Conservation (phyloP, 2,113 vertebrate species). For the Conger conger region DNA sequence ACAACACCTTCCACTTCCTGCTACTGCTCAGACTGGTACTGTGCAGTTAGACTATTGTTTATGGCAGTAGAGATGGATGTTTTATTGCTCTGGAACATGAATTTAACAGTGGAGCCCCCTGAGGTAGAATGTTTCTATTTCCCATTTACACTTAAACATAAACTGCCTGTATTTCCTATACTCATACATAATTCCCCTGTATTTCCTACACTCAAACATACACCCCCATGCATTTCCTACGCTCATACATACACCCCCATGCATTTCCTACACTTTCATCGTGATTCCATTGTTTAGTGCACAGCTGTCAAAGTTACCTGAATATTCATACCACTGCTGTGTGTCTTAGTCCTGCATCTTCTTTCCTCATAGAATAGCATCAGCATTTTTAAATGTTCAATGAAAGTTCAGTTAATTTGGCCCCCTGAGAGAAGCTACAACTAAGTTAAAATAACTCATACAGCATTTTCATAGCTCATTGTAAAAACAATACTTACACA, state of each 20-base stretch:
- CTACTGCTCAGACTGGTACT: background rate
- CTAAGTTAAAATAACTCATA: background rate
- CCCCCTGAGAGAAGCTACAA: background rate
- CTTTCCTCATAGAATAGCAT: background rate
- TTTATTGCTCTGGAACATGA: background rate
- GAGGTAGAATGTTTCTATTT: background rate
- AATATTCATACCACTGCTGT: background rate
- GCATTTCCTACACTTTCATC: background rate
- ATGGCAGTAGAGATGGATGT: background rate
- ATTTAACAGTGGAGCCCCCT: background rate
- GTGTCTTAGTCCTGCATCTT: background rate
- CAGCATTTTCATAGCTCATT: background rate
- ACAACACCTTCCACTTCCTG: background rate
- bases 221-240: background rate
- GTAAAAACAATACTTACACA: background rate
- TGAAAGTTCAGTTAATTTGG: no score
- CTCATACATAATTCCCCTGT: background rate
- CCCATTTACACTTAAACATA: background rate
- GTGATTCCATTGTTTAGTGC: no score
- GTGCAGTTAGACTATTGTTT: background rate
- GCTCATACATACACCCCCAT: background rate
- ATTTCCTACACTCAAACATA: background rate
- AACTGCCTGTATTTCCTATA: background rate
- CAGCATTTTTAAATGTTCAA: no score
- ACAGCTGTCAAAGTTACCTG: background rate